phyloP scores from a whole-genome alignment of 2,888 invertebrate genomes.

The Latrodectus hesperus region DNA sequence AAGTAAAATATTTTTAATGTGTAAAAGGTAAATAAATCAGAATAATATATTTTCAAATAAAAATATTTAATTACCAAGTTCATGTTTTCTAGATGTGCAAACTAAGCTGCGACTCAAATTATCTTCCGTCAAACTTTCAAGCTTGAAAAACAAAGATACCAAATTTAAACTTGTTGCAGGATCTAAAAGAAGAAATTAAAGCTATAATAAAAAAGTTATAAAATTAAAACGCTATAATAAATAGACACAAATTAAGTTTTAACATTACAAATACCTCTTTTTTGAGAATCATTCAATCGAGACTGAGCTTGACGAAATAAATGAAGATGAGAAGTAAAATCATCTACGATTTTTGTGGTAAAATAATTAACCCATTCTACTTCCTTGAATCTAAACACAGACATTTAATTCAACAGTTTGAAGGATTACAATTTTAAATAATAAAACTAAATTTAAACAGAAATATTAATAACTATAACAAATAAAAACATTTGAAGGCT shows the following conservation, averaged over 20 bases:
- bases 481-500: too few relatives aligned
- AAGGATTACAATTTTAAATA: too few relatives aligned
- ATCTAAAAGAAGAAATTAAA: slow-evolving; percentile 44
- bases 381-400: slow-evolving; percentile 80
- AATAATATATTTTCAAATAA: neutral
- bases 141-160: slow-evolving; percentile 89
- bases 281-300: slow-evolving; percentile 73
- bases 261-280: slow-evolving; percentile 28
- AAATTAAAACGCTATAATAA: neutral
- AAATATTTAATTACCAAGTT: slow-evolving; percentile 75
- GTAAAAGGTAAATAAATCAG: too few relatives aligned
- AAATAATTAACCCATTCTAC: slow-evolving; percentile 93
- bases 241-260: neutral
- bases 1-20: too few relatives aligned
- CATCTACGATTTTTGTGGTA: slow-evolving; percentile 90
- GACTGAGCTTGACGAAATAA: slow-evolving; percentile 85
- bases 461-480: too few relatives aligned
- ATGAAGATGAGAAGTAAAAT: slow-evolving; percentile 90
- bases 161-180: slow-evolving; percentile 75
- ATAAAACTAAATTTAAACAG: too few relatives aligned
- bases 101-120: slow-evolving; percentile 86
- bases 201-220: neutral
- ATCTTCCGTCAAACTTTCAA: slow-evolving; percentile 90
- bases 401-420: too few relatives aligned
- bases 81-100: slow-evolving; percentile 81